Percentiles rank a stretch among this genome's conserved stretches.
Evolutionary conservation across 2,888 invertebrate species (phyloP).

Genomic region (Drosophila tripunctata): DNA sequence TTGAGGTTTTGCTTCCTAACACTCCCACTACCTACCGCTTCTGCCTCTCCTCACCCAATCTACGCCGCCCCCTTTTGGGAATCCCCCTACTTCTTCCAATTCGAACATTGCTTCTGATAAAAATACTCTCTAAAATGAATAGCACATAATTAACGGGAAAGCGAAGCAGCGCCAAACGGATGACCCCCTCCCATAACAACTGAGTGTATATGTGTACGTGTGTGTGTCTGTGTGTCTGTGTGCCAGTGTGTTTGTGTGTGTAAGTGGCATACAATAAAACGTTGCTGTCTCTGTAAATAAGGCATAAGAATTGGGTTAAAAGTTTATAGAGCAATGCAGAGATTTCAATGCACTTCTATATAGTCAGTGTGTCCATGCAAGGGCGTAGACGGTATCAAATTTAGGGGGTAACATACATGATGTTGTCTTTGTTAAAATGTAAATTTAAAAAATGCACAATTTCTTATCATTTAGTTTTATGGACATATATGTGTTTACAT

Average conservation of each 20-base stretch:
- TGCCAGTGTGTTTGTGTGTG: constrained; percentile 18
- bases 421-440: too few relatives aligned
- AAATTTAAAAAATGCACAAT: too few relatives aligned
- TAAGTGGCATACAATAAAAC: constrained; percentile 63
- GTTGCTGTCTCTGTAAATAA: constrained; percentile 77
- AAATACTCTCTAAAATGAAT: constrained; percentile 49
- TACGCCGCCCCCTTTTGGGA: neutral
- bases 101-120: constrained; percentile 24
- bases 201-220: neutral
- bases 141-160: constrained; percentile 55
- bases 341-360: constrained; percentile 56
- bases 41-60: neutral
- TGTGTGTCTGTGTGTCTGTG: constrained; percentile 15
- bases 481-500: too few relatives aligned
- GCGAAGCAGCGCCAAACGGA: constrained; percentile 26
- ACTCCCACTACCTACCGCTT: too few relatives aligned
- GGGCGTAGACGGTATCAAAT: neutral
- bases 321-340: constrained; percentile 80
- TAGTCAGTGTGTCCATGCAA: neutral
- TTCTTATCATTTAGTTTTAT: too few relatives aligned
- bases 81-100: neutral
- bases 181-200: constrained; percentile 32
- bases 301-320: constrained; percentile 81
- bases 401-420: neutral
- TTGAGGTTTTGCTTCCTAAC: neutral